Evolutionary conservation across 2,888 invertebrate genomes (phyloP).

Genomic region (Ernsta delagoae): DNA sequence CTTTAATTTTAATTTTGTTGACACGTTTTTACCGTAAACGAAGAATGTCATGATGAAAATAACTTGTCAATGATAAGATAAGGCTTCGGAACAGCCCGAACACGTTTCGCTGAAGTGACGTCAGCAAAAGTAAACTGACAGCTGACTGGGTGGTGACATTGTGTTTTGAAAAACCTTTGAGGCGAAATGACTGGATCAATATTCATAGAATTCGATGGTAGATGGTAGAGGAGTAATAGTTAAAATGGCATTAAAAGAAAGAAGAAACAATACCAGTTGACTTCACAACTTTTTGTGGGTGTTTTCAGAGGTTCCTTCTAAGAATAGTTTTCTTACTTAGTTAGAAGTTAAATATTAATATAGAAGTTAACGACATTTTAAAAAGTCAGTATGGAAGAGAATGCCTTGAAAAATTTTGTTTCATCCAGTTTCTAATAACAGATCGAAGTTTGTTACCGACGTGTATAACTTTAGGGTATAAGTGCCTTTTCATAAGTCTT

Average conservation of each 20-base stretch:
- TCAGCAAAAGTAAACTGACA: slow-evolving; percentile 8
- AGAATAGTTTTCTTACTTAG: background rate
- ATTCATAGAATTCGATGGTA: too few relatives aligned
- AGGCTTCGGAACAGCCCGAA: background rate
- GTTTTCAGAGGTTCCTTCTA: background rate
- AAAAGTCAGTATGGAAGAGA: too few relatives aligned
- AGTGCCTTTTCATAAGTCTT: background rate
- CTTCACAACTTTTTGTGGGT: background rate
- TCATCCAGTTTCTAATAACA: background rate
- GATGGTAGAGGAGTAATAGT: too few relatives aligned
- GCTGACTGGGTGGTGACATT: background rate
- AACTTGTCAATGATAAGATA: slow-evolving; percentile 17
- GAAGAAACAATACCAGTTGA: background rate
- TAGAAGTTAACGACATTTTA: too few relatives aligned
- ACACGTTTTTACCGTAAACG: slow-evolving; percentile 8
- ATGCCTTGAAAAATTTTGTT: too few relatives aligned
- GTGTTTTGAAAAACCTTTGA: background rate
- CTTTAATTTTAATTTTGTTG: background rate
- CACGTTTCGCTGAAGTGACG: slow-evolving; percentile 13
- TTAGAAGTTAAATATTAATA: too few relatives aligned
- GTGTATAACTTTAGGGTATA: background rate
- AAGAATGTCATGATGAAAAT: slow-evolving; percentile 17
- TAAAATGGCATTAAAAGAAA: too few relatives aligned
- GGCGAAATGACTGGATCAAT: too few relatives aligned
- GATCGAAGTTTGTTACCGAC: background rate